These are phyloP conservation scores for Scomber japonicus DNA, from an alignment of 2,113 vertebrate species.

Conservation along the genomic window DNA sequence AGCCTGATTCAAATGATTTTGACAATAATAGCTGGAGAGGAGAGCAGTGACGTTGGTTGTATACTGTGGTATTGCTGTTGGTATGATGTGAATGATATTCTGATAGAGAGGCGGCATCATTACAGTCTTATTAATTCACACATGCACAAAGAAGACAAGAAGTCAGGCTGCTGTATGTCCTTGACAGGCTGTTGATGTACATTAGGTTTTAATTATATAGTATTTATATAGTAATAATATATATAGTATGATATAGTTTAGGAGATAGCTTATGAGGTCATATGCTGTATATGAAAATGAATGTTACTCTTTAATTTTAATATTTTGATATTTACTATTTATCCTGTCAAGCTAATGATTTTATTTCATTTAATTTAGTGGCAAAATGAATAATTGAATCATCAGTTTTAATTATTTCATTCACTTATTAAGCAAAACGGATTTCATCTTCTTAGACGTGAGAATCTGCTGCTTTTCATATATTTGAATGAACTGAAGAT, in stretches of 20 bases:
- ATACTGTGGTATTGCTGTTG: slow-evolving; percentile 17
- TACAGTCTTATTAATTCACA: slow-evolving; percentile 5
- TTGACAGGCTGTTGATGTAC: not conserved
- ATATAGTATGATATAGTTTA: not conserved
- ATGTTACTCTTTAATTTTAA: too few relatives aligned
- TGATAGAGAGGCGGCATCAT: not conserved
- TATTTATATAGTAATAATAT: too few relatives aligned
- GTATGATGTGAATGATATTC: slow-evolving; percentile 36
- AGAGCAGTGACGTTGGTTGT: slow-evolving; percentile 12
- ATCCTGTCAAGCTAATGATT: not conserved
- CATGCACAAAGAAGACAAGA: not conserved
- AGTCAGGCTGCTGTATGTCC: too few relatives aligned
- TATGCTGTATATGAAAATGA: too few relatives aligned
- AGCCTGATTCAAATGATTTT: slow-evolving; percentile 23
- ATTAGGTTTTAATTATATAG: not conserved
- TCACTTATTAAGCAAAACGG: not conserved
- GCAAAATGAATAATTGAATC: too few relatives aligned
- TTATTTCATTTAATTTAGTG: not conserved
- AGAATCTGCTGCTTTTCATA: too few relatives aligned
- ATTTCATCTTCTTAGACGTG: too few relatives aligned
- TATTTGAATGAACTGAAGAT: too few relatives aligned
- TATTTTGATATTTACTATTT: not conserved
- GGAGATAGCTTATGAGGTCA: not conserved
- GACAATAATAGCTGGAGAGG: slow-evolving; percentile 27
- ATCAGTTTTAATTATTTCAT: too few relatives aligned